Evolutionary conservation across 2,888 invertebrate species (phyloP).

Genomic region (Loripinus fragilis): DNA sequence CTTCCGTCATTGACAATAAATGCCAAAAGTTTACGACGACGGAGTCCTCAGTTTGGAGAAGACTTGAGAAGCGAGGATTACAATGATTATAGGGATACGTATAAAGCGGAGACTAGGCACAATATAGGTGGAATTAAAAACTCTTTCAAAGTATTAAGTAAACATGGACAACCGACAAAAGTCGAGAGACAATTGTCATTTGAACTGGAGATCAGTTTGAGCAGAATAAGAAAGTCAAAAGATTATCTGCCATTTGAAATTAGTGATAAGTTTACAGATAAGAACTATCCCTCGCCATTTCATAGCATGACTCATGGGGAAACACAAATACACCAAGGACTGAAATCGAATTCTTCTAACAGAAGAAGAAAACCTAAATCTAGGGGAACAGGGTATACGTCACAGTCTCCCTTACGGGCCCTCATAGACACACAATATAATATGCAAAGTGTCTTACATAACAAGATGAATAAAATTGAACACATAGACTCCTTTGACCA

Average conservation of each 20-base stretch:
- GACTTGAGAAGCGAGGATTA: conserved; percentile 56
- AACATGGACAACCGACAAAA: conserved; percentile 68
- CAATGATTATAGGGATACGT: conserved; percentile 48
- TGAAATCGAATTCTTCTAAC: conserved; percentile 57
- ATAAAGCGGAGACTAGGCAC: conserved; percentile 40
- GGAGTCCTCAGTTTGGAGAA: conserved; percentile 29
- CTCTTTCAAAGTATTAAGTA: conserved; percentile 67
- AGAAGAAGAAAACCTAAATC: conserved; percentile 27
- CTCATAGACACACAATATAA: conserved; percentile 8
- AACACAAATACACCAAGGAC: conserved; percentile 56
- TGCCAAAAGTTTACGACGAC: conserved; percentile 47
- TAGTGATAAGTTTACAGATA: conserved; percentile 60
- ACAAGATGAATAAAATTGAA: conserved; percentile 23
- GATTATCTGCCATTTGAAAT: conserved; percentile 68
- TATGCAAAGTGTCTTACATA: background rate
- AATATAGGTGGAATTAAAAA: conserved; percentile 72
- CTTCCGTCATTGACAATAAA: conserved; percentile 65
- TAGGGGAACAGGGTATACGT: conserved; percentile 22
- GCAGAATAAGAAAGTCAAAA: conserved; percentile 67
- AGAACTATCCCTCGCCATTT: conserved; percentile 59
- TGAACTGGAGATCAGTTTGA: conserved; percentile 69
- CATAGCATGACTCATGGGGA: conserved; percentile 66
- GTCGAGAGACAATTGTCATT: conserved; percentile 70
- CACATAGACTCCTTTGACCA: conserved; percentile 48
- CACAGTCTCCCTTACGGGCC: background rate